Evolutionary conservation across 2,113 vertebrate species (phyloP).

Genomic region (Tetrax tetrax): DNA sequence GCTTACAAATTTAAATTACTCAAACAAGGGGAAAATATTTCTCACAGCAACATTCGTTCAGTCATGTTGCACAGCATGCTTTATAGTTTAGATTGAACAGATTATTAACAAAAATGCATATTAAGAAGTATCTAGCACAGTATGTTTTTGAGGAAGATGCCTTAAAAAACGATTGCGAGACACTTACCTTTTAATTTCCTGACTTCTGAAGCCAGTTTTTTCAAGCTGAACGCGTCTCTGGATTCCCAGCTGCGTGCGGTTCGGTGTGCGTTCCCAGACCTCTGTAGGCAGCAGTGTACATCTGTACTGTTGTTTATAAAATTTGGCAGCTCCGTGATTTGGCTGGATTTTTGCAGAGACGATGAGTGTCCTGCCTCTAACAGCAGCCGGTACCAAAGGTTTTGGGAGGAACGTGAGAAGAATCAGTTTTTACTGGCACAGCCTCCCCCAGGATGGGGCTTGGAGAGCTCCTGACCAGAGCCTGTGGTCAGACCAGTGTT

Average conservation of each 20-base stretch:
- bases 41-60: constrained; percentile 46
- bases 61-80: constrained; percentile 43
- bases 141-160: constrained; percentile 34
- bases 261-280: not conserved
- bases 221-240: not conserved
- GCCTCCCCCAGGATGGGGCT: not conserved
- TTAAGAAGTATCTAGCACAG: constrained; percentile 17
- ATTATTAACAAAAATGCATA: constrained; percentile 55
- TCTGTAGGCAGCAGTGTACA: not conserved
- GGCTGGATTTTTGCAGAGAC: not conserved
- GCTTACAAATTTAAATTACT: constrained; percentile 65
- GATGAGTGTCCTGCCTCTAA: not conserved
- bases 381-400: not conserved
- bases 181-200: not conserved
- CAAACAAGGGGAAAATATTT: constrained; percentile 26
- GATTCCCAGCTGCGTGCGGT: not conserved
- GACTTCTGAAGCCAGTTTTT: not conserved
- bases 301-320: not conserved
- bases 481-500: not conserved
- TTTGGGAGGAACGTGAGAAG: not conserved
- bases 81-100: constrained; percentile 47
- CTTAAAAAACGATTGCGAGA: not conserved
- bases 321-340: not conserved
- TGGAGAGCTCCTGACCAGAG: not conserved
- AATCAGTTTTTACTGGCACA: not conserved